These are phyloP conservation scores for Gadus macrocephalus DNA, from an alignment of 2,113 vertebrate genomes.

Conservation along the genomic window DNA sequence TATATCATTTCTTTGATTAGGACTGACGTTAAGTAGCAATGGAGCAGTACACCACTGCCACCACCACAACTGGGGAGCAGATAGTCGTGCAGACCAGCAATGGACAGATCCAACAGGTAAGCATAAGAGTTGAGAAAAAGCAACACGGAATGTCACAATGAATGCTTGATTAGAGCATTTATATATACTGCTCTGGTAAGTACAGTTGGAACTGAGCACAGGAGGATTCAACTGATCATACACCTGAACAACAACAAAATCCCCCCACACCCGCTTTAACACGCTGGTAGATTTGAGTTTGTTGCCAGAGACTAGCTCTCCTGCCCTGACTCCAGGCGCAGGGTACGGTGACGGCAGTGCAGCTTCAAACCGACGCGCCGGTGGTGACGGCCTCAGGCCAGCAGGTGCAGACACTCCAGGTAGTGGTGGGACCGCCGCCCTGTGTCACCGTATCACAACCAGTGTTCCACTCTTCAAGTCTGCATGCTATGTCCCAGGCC, in stretches of 20 bases:
- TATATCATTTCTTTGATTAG: constrained; percentile 21
- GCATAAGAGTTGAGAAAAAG: constrained; percentile 13
- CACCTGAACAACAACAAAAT: too few species aligned
- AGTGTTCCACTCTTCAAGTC: constrained; percentile 25
- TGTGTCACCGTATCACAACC: constrained; percentile 46
- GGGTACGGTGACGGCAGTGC: constrained; percentile 98
- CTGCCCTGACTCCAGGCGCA: constrained; percentile 89
- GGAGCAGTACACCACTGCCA: constrained; percentile 95
- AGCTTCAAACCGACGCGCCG: constrained; percentile 97
- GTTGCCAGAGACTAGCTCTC: constrained; percentile 49
- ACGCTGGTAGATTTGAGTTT: background rate
- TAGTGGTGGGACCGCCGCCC: constrained; percentile 93
- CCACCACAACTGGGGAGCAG: constrained; percentile 89
- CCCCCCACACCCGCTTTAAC: too few species aligned
- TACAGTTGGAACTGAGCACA: too few species aligned
- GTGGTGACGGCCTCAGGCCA: constrained; percentile 96
- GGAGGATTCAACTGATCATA: too few species aligned
- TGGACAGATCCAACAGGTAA: constrained; percentile 96
- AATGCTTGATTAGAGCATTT: too few species aligned
- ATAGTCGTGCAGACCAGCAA: constrained; percentile 90
- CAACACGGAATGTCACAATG: too few species aligned
- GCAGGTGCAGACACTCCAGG: constrained; percentile 99
- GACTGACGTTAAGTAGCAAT: constrained; percentile 59
- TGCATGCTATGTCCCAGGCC: constrained; percentile 53
- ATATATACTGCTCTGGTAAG: too few species aligned